Percentiles rank a stretch among this genome's conserved stretches.
Evolutionary conservation across 1,140 invertebrate genomes (phyloP).

Genomic region (Saccostrea cuccullata): DNA sequence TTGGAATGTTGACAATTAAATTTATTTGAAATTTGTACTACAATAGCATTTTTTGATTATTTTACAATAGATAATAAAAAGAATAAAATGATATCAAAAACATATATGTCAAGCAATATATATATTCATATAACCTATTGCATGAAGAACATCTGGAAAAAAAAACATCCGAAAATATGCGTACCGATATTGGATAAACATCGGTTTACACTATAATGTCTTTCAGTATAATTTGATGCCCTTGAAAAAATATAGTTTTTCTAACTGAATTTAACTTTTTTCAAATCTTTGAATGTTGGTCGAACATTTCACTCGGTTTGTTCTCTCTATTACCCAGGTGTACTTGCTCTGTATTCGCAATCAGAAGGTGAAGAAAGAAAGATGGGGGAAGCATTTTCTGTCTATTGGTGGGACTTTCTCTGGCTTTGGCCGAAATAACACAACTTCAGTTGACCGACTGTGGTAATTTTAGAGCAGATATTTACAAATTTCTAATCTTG

Average conservation of each 20-base stretch:
- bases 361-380: not conserved
- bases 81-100: no score
- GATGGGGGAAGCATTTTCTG: not conserved
- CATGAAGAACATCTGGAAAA: no score
- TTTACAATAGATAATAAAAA: no score
- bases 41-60: no score
- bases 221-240: no score
- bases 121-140: no score
- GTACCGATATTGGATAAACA: no score
- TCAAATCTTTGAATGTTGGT: not conserved
- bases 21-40: no score
- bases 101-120: no score
- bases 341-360: not conserved
- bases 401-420: not conserved
- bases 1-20: no score
- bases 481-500: not conserved
- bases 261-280: not conserved
- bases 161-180: no score
- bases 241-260: not conserved
- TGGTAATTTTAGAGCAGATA: not conserved
- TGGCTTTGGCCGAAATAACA: not conserved
- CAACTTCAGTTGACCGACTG: slow-evolving; percentile 9
- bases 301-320: not conserved
- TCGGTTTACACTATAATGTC: no score
- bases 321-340: not conserved